These are phyloP conservation scores for Empidonax alnorum DNA, from an alignment of 2,113 vertebrate species.

Conservation along the genomic window DNA sequence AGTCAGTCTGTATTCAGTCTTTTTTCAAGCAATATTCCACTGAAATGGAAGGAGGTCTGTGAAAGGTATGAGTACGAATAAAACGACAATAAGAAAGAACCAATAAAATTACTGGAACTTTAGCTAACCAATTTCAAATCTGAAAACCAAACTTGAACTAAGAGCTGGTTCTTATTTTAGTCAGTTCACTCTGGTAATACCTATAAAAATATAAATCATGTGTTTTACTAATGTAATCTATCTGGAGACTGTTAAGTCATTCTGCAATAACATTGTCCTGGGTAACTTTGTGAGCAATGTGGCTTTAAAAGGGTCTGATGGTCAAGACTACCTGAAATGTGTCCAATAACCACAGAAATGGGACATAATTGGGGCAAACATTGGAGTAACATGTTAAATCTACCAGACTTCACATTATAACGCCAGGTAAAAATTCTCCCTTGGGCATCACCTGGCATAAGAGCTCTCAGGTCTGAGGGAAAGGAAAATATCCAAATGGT, in stretches of 20 bases:
- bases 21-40: neutral
- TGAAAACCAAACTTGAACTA: neutral
- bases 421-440: slow-evolving; percentile 39
- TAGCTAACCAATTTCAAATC: neutral
- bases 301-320: slow-evolving; percentile 42
- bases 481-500: slow-evolving; percentile 43
- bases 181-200: neutral
- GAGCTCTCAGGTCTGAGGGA: slow-evolving; percentile 31
- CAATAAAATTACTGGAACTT: neutral
- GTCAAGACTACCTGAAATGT: slow-evolving; percentile 63
- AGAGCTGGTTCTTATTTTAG: neutral
- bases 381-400: slow-evolving; percentile 21
- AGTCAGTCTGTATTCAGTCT: neutral
- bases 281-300: slow-evolving; percentile 37
- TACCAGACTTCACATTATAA: slow-evolving; percentile 57
- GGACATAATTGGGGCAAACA: slow-evolving; percentile 61
- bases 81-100: neutral
- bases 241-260: slow-evolving; percentile 32
- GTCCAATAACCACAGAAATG: slow-evolving; percentile 60
- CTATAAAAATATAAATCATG: slow-evolving; percentile 1
- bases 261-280: slow-evolving; percentile 20
- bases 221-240: neutral
- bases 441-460: slow-evolving; percentile 10
- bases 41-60: neutral
- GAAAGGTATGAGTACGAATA: neutral